Percentiles rank a stretch among this genome's conserved stretches.
These are phyloP conservation scores for Pentamera pediparva DNA, from an alignment of 53 echinoderm and acorn worm genomes.

Conservation along the genomic window DNA sequence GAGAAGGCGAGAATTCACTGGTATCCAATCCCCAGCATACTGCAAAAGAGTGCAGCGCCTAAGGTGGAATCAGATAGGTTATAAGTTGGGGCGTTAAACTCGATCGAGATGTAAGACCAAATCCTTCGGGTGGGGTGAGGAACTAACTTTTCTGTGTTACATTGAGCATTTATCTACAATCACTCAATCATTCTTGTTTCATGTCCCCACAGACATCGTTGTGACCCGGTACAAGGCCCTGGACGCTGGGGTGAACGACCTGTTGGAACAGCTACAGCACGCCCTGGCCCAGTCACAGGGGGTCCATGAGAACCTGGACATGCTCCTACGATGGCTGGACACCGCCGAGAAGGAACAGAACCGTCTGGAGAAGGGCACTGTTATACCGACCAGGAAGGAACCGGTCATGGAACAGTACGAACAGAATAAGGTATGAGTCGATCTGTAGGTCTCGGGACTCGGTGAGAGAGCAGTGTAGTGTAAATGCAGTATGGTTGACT, in stretches of 20 bases:
- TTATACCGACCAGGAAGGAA: conserved; percentile 66
- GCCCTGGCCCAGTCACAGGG: conserved; percentile 86
- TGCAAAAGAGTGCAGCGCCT: too few species aligned
- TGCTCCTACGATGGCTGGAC: conserved; percentile 87
- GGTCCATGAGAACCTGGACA: conserved; percentile 80
- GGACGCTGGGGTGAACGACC: conserved; percentile 63
- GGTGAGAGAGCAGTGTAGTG: too few species aligned
- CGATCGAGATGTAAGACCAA: too few species aligned
- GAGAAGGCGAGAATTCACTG: too few species aligned
- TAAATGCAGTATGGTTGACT: too few species aligned
- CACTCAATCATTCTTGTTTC: background rate
- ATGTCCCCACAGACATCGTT: conserved; percentile 49
- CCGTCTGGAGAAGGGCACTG: conserved; percentile 74
- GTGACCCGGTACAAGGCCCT: conserved; percentile 73
- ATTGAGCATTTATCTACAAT: too few species aligned
- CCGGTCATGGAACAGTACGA: conserved; percentile 88
- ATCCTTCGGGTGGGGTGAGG: too few species aligned
- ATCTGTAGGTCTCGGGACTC: too few species aligned
- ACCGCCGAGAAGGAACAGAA: conserved; percentile 81
- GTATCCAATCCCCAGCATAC: too few species aligned
- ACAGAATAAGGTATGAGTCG: conserved; percentile 86
- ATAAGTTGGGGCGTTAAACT: too few species aligned
- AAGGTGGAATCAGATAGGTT: too few species aligned
- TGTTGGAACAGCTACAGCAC: conserved; percentile 66
- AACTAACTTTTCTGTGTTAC: too few species aligned